A percentile compares a stretch with the other conserved stretches of the same genome.
phyloP scores from a whole-genome alignment of 2,888 invertebrate species.

The Drosophila rubida region DNA sequence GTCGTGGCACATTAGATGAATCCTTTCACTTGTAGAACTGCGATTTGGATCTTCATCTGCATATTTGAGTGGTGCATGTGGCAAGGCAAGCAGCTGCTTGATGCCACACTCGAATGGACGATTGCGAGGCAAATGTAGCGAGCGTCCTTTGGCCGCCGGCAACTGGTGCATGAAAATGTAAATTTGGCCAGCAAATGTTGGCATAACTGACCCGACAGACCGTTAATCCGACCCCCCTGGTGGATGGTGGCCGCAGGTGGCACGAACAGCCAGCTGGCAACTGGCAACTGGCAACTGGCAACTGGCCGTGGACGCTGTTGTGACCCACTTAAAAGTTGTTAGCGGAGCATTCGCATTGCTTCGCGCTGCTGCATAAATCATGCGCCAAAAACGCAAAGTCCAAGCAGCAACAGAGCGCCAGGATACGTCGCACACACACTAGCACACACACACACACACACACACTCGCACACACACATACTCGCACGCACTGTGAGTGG shows the following conservation, averaged over 20 bases:
- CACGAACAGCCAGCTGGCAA: no score
- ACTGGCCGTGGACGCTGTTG: no score
- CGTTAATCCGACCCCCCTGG: not conserved
- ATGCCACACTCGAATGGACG: no score
- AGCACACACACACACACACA: not conserved
- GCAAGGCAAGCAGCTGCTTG: no score
- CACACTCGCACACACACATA: not conserved
- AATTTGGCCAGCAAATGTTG: slow-evolving; percentile 7
- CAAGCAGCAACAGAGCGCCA: slow-evolving; percentile 44
- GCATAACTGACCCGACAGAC: slow-evolving; percentile 9
- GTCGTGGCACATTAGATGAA: no score
- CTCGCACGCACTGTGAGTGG: slow-evolving; percentile 9
- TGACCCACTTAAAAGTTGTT: no score
- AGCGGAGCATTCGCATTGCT: slow-evolving; percentile 21
- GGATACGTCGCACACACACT: slow-evolving; percentile 15
- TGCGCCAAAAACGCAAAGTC: slow-evolving; percentile 71
- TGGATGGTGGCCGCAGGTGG: slow-evolving; percentile 1
- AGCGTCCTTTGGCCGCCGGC: not conserved
- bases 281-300: no score
- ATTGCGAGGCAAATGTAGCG: not conserved
- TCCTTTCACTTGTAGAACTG: no score
- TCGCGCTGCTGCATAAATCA: slow-evolving; percentile 66
- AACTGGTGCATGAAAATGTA: slow-evolving; percentile 4
- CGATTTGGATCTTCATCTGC: no score
- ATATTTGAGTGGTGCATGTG: no score